A percentile compares a stretch with the other conserved stretches of the same genome.
Evolutionary conservation across 2,797 vertebrate genomes (phyloP).

Genomic region (Lagodon rhomboides): DNA sequence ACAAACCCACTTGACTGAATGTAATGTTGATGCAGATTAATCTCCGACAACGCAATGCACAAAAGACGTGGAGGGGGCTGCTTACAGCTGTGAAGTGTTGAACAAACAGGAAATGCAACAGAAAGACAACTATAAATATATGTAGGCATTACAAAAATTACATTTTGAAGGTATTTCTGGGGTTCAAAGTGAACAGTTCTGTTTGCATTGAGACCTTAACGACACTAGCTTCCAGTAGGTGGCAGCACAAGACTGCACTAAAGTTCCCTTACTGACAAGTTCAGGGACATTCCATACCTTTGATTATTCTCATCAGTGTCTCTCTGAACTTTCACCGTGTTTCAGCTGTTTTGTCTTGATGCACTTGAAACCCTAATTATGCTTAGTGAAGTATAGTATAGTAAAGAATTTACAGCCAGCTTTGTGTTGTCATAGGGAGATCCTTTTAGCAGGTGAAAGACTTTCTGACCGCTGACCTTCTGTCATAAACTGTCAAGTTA

Average conservation of each 20-base stretch:
- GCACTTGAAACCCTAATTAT: constrained; percentile 1
- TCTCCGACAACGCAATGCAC: too few relatives aligned
- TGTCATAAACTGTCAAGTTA: background rate
- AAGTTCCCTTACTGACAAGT: background rate
- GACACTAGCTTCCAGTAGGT: constrained; percentile 51
- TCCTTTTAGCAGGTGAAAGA: too few relatives aligned
- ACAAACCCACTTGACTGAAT: too few relatives aligned
- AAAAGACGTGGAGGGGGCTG: too few relatives aligned
- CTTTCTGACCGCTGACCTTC: background rate
- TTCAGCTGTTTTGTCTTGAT: constrained; percentile 6
- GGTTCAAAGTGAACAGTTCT: background rate
- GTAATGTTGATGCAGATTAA: too few relatives aligned
- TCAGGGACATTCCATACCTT: background rate
- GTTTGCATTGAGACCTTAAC: background rate
- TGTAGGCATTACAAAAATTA: background rate
- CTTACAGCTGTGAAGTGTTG: background rate
- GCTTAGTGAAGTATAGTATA: background rate
- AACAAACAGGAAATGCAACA: background rate
- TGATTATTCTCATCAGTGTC: constrained; percentile 19
- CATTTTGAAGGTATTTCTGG: background rate
- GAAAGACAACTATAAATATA: background rate
- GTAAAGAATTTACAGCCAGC: background rate
- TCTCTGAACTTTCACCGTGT: constrained; percentile 31
- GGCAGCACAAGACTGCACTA: constrained; percentile 26
- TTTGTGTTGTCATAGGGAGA: constrained; percentile 3